Evolutionary conservation across 2,888 invertebrate species (phyloP).

Genomic region (Trichacis sp.): DNA sequence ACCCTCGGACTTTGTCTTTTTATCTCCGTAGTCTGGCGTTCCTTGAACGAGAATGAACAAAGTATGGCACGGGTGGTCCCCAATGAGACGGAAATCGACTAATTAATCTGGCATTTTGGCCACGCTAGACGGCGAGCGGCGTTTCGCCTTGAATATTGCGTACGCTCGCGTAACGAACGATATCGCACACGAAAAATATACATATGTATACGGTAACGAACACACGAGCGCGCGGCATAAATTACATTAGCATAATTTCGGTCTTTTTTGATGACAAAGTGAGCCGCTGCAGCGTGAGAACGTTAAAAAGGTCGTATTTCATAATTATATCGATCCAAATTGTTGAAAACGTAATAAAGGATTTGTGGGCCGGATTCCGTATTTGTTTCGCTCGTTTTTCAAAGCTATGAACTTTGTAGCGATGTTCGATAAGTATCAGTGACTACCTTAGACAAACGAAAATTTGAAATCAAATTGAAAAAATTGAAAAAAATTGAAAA

Average conservation of each 20-base stretch:
- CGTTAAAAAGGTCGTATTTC: constrained; percentile 17
- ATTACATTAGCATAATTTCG: constrained; percentile 62
- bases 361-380: too few species aligned
- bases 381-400: background rate
- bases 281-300: constrained; percentile 59
- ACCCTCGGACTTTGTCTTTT: constrained; percentile 9
- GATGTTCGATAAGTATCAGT: too few species aligned
- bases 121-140: constrained; percentile 12
- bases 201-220: constrained; percentile 14
- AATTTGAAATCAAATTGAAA: too few species aligned
- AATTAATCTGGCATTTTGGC: constrained; percentile 60
- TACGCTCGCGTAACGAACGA: background rate
- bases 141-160: constrained; percentile 6
- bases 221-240: constrained; percentile 51
- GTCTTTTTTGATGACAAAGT: constrained; percentile 51
- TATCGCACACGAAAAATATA: background rate
- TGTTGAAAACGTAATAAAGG: too few species aligned
- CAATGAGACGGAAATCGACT: constrained; percentile 47
- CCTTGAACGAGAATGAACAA: constrained; percentile 18
- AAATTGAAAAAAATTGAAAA: too few species aligned
- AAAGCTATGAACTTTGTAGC: too few species aligned
- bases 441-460: too few species aligned
- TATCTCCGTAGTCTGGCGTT: constrained; percentile 8
- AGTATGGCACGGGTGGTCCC: constrained; percentile 21
- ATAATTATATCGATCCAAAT: background rate